Evolutionary conservation across 2,113 vertebrate genomes (phyloP).

Genomic region (Sardina pilchardus): DNA sequence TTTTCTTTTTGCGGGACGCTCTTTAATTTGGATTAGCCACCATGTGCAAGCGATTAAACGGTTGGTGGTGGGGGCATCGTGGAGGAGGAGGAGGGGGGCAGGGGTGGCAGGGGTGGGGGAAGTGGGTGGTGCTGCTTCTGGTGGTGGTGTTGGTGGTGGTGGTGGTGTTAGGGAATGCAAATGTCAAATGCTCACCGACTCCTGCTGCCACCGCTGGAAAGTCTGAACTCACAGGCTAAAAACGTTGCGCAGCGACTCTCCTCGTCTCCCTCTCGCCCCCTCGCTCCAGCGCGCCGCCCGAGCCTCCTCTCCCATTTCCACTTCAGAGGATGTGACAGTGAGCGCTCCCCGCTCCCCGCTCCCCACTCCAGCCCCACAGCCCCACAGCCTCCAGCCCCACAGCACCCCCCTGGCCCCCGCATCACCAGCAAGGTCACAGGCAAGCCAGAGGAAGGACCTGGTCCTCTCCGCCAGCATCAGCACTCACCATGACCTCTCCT

Average conservation of each 20-base stretch:
- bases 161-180: constrained; percentile 1
- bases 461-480: constrained; percentile 52
- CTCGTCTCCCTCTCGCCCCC: no score
- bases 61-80: constrained; percentile 2
- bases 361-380: not conserved
- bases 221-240: not conserved
- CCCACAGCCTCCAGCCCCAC: not conserved
- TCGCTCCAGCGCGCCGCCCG: not conserved
- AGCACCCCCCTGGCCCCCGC: constrained; percentile 30
- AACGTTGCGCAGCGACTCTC: not conserved
- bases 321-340: constrained; percentile 9
- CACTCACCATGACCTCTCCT: constrained; percentile 40
- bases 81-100: not conserved
- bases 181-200: not conserved
- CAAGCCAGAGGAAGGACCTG: constrained; percentile 48
- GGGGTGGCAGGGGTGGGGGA: not conserved
- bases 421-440: constrained; percentile 64
- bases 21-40: constrained; percentile 73
- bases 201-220: not conserved
- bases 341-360: not conserved
- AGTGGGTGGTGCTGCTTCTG: not conserved
- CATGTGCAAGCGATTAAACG: constrained; percentile 72
- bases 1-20: constrained; percentile 54
- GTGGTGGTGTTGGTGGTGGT: not conserved
- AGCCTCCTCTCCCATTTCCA: not conserved